Base-by-base conservation (phyloP, 2,797 vertebrate genomes). In the Ctenopoma multispine region DNA sequence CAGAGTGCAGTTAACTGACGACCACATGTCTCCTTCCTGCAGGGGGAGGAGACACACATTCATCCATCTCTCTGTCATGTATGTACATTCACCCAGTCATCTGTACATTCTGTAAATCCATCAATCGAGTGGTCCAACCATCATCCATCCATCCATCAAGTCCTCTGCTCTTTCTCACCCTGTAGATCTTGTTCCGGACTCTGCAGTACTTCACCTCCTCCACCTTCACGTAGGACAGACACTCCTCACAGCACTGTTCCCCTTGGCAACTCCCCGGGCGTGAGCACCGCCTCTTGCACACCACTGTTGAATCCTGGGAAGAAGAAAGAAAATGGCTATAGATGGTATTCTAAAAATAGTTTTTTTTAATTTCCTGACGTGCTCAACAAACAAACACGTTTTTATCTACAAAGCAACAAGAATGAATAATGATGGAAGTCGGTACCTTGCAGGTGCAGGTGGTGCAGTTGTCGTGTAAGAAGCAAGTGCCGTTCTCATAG, bases 11-110 rank as follows among this genome's bases (percentile, higher is more conserved):
- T 99, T 99, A 21, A 96, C 91, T 0, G 96, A 97, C 1, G 98
- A 97, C 98, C 98, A 99, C 94, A 96, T 97, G 93, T 99, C 97
- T 62, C 97, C 97, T 79, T 99, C 97, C 98, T 98, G 75, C 7
- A 40, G 44, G 66, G 38, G 55, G 49, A 11, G 10, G 75, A 4
- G 44, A 34, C 2, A 24, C 1, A 21, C 2, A 14, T 3, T 77
- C 59, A 82, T 31, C 29, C 29, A 31, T 7, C 29, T 31, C 3
- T 31, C 29, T 31, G 29, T 31, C 29, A 3, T 31, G 29, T 5
- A 31, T 31, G 29, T 24, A 24, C 24, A 24, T 24, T 24, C 24
- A 24, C 4, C 24, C 24, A 24, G 4, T 24, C 24, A 24, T 24
- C n/a, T n/a, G n/a, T n/a, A n/a, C n/a, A n/a, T n/a, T n/a, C n/a